These are phyloP conservation scores for Coryphaenoides rupestris DNA, from an alignment of 2,113 vertebrate species.

Conservation along the genomic window DNA sequence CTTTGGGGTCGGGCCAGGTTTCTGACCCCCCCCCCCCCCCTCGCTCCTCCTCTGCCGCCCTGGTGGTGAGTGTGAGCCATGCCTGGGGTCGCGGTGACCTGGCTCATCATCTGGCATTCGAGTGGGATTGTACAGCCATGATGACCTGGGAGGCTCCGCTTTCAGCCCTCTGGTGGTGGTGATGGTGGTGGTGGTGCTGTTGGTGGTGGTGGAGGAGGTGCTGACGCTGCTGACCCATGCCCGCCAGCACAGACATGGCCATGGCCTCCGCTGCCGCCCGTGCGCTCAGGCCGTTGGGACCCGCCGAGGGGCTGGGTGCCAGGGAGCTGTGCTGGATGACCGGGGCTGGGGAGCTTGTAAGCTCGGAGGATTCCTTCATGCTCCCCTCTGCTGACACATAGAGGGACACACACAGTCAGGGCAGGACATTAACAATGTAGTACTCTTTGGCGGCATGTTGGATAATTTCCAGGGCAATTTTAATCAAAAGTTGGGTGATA, in stretches of 20 bases:
- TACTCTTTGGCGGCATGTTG: too few relatives aligned
- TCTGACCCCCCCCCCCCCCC: not conserved
- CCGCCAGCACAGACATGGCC: slow-evolving; percentile 92
- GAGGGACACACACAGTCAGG: not conserved
- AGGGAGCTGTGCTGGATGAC: slow-evolving; percentile 93
- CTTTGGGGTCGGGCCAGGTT: not conserved
- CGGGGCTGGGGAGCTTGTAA: slow-evolving; percentile 84
- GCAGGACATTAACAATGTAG: too few relatives aligned
- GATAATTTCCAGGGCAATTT: too few relatives aligned
- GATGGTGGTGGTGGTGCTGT: too few relatives aligned
- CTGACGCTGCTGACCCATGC: slow-evolving; percentile 82
- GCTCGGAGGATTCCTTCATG: slow-evolving; percentile 87
- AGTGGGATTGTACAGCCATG: slow-evolving; percentile 91
- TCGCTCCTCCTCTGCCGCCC: slow-evolving; percentile 42
- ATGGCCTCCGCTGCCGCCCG: slow-evolving; percentile 92
- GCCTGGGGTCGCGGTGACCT: slow-evolving; percentile 52
- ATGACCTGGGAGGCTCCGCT: slow-evolving; percentile 70
- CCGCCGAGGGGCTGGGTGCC: slow-evolving; percentile 68
- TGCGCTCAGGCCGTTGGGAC: slow-evolving; percentile 83
- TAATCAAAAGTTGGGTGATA: too few relatives aligned
- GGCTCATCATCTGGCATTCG: slow-evolving; percentile 93
- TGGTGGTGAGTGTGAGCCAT: slow-evolving; percentile 35
- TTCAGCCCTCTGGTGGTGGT: slow-evolving; percentile 84
- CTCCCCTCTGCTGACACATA: slow-evolving; percentile 80
- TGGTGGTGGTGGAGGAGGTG: slow-evolving; percentile 68